Conservation (phyloP, 2,888 invertebrate species). For the Fragum sueziense region DNA sequence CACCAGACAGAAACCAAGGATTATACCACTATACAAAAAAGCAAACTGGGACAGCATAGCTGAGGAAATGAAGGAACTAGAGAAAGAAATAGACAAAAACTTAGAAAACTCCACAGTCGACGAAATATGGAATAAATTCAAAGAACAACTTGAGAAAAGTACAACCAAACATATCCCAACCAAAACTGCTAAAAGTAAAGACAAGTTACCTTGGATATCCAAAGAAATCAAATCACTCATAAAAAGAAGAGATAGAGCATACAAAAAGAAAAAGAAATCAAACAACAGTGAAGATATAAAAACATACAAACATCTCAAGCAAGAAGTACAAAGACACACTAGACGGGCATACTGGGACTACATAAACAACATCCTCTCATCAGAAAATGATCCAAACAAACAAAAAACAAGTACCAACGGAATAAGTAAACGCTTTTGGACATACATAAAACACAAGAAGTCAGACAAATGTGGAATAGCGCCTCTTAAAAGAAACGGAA, state of each 20-base stretch:
- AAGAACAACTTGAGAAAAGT: no score
- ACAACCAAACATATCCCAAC: slow-evolving; percentile 28
- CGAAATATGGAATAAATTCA: not conserved
- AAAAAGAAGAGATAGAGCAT: not conserved
- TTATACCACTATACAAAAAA: slow-evolving; percentile 49
- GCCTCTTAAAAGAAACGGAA: no score
- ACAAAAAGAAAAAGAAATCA: no score
- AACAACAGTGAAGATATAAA: not conserved
- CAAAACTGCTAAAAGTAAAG: no score
- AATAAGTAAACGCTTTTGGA: not conserved
- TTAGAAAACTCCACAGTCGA: not conserved
- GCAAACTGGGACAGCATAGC: slow-evolving; percentile 44
- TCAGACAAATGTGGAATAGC: no score
- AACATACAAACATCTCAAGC: not conserved
- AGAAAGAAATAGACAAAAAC: not conserved
- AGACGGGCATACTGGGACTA: slow-evolving; percentile 4
- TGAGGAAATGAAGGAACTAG: slow-evolving; percentile 29
- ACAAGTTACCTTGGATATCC: slow-evolving; percentile 42
- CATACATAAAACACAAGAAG: no score
- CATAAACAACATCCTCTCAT: not conserved
- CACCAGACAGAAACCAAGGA: slow-evolving; percentile 19
- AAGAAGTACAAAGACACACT: no score
- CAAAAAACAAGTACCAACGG: no score
- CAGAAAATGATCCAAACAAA: not conserved
- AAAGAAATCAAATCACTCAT: slow-evolving; percentile 1